Evolutionary conservation across 1,140 invertebrate species (phyloP).

Genomic region (Drosophila ohnishii): DNA sequence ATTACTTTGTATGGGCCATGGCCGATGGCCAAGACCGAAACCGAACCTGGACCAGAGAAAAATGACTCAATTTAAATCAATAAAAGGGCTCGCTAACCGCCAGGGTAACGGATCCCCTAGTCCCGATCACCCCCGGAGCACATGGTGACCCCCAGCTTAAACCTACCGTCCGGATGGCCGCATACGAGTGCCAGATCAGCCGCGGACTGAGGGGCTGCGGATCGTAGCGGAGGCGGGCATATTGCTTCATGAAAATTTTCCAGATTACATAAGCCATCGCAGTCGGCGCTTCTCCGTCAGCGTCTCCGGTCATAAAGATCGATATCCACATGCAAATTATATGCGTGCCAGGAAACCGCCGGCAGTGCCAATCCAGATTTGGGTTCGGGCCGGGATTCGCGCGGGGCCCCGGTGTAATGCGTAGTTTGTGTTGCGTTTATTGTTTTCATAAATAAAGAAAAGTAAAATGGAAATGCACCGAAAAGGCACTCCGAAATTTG

Average conservation of each 20-base stretch:
- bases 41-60: constrained; percentile 21
- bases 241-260: constrained; percentile 83
- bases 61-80: constrained; percentile 80
- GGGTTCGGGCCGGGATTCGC: neutral
- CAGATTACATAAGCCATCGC: constrained; percentile 82
- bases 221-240: constrained; percentile 69
- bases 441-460: constrained; percentile 79
- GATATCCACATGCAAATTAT: constrained; percentile 79
- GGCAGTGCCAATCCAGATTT: constrained; percentile 37
- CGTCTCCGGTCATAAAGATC: constrained; percentile 37
- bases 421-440: constrained; percentile 78
- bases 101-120: neutral
- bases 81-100: constrained; percentile 45
- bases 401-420: constrained; percentile 49
- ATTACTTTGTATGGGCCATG: constrained; percentile 55
- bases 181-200: constrained; percentile 76
- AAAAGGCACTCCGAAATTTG: constrained; percentile 60
- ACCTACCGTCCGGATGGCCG: constrained; percentile 63
- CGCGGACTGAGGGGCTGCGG: constrained; percentile 57
- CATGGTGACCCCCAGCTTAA: constrained; percentile 45
- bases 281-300: constrained; percentile 16
- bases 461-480: constrained; percentile 8
- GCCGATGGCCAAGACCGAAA: constrained; percentile 24
- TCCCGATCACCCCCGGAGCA: constrained; percentile 6
- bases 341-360: constrained; percentile 76